Percentiles rank a stretch among this genome's conserved stretches.
Evolutionary conservation across 2,888 invertebrate species (phyloP).

Genomic region (Cyrtodaria siliqua): DNA sequence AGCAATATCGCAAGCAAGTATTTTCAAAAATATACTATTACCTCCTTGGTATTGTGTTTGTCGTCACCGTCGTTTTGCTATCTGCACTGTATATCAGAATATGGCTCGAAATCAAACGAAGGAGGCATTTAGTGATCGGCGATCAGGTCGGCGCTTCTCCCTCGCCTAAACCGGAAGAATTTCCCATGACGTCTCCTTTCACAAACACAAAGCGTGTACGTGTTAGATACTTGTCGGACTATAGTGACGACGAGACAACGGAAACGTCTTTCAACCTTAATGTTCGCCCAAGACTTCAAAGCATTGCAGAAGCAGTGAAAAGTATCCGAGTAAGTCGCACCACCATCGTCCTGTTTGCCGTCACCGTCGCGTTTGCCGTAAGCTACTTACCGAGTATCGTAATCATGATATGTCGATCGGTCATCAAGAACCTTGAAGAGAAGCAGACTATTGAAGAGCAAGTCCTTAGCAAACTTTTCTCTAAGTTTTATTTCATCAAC

Average conservation of each 20-base stretch:
- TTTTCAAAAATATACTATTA: conserved; percentile 70
- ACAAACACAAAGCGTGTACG: conserved; percentile 35
- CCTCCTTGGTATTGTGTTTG: conserved; percentile 68
- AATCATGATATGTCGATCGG: conserved; percentile 63
- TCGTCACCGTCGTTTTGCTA: conserved; percentile 70
- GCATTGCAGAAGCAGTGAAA: conserved; percentile 48
- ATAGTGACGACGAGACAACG: conserved; percentile 61
- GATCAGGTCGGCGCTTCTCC: conserved; percentile 42
- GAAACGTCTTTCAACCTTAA: conserved; percentile 8
- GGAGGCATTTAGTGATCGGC: conserved; percentile 57
- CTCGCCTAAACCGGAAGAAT: conserved; percentile 49
- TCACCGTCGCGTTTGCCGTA: conserved; percentile 67
- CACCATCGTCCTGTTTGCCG: conserved; percentile 63
- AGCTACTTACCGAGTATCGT: conserved; percentile 66
- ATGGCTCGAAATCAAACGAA: conserved; percentile 64
- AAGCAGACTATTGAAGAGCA: conserved; percentile 56
- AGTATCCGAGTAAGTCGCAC: conserved; percentile 63
- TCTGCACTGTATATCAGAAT: conserved; percentile 73
- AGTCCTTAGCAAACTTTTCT: conserved; percentile 65
- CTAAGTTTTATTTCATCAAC: conserved; percentile 65
- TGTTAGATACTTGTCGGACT: conserved; percentile 67
- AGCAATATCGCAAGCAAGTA: conserved; percentile 64
- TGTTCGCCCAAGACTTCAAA: conserved; percentile 48
- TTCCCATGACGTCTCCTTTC: conserved; percentile 23
- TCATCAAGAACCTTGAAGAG: conserved; percentile 57